Evolutionary conservation across 2,113 vertebrate species (phyloP), one percentile per base, ranked within the genome.

Genomic region (Rhinoderma darwinii): DNA sequence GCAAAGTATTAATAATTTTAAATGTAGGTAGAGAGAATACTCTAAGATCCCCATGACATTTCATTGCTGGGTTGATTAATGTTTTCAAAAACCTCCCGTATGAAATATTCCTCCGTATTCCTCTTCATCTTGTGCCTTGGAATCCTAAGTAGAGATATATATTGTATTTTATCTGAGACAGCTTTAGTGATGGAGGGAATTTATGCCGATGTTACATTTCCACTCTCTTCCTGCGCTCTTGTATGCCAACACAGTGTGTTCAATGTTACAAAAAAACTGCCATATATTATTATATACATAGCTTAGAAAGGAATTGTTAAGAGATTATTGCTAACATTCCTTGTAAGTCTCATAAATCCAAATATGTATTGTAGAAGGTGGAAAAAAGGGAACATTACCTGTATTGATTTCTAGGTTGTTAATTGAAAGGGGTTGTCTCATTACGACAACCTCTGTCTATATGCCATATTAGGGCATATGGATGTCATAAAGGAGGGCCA

Each of bases 91-190:
- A 76, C 20, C 51, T 32, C 54, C 72, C 3, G 1, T 59, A 41
- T 85, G 54, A 85, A 85, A 77, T 85, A 77, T 78, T 85, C 54
- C 74, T 50, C 41, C 17, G 27, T 44, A 77, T 66, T 77, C 56
- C 84, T 44, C 84, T 77, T 77, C 73, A 85, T 85, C 41, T 85
- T 68, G 51, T 66, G 43, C 73, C 41, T 59, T 66, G 51, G 73
- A 63, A 77, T 85, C 15, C 54, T 32, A 35, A 85, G 56, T 51
- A 84, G 54, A 77, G 73, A 85, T 77, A 77, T 75, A 54, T 50
- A 47, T 77, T 77, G 73, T 85, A 77, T 77, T 85, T 77, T 77
- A 85, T 85, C 73, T 15, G 4, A 47, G 84, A 50, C 84, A 85
- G 74, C 41, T 77, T 77, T 85, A 77, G 73, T 61, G 73, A 77